Base-by-base conservation (phyloP, 2,113 vertebrate species). In the Syngnathus floridae region DNA sequence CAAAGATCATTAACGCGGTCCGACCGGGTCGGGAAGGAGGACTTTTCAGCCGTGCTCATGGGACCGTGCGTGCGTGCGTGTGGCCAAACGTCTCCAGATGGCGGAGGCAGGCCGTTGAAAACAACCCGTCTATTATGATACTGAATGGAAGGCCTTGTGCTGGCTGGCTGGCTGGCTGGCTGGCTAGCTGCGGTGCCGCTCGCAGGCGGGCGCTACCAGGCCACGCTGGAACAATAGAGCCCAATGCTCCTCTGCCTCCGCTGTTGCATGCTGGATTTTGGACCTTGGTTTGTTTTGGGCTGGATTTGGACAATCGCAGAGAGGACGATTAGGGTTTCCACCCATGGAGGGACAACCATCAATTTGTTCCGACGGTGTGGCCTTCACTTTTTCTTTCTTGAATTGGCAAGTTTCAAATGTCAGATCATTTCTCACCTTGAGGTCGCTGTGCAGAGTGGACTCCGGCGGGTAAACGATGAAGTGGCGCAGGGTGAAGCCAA, bases 381-480 rank as follows among this genome's bases (percentile, higher is more conserved):
- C 26, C 26, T 31, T 31, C 3, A 31, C 26, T 31, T 31, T 31
- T 31, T 31, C 26, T 31, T 31, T n/a, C n/a, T n/a, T 31, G 26
- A 31, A 31, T 31, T 31, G 26, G 26, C 26, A 31, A 31, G 26
- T 31, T 31, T 31, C 2, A 3, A 31, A 31, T 31, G 26, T 31
- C 26, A 31, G 26, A 31, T 31, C 26, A 31, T 31, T 31, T 31
- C 82, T 31, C 90, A 98, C 96, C 94, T 94, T 95, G 77, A 92
- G 59, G 77, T 81, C 82, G 72, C 88, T 86, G 83, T 93, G 94
- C 79, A 98, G 87, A 0, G 93, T 91, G 0, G 97, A 97, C 81
- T 97, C 96, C 0, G 97, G 97, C 0, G 97, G 97, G 89, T 98
- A 99, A 60, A 99, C 96, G 13, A 99, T 98, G 90, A 99, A 98